Percentiles rank a stretch among this genome's conserved stretches.
Conservation (phyloP, 2,888 invertebrate species). For the Scaptomyza parva region DNA sequence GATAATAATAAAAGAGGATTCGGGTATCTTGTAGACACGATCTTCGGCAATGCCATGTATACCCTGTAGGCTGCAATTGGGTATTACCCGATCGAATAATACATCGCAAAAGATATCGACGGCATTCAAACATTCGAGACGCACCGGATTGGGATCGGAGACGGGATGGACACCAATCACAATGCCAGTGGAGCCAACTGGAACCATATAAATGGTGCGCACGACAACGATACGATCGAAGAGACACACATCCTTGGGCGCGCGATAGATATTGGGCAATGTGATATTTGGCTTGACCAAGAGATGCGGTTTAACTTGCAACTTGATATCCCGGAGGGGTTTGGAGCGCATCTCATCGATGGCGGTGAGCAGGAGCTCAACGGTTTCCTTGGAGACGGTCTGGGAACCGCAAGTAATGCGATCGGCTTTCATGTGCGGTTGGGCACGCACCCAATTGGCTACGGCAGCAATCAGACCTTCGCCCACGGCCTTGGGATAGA, state of each 20-base stretch:
- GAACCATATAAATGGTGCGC: conserved; percentile 89
- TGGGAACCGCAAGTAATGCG: conserved; percentile 90
- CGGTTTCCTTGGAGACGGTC: conserved; percentile 89
- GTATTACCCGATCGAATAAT: conserved; percentile 91
- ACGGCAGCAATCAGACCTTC: conserved; percentile 85
- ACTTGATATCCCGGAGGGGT: conserved; percentile 86
- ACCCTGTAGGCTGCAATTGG: conserved; percentile 86
- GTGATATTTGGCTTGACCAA: conserved; percentile 87
- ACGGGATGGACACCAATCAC: conserved; percentile 89
- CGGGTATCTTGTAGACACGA: conserved; percentile 85
- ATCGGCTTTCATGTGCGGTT: conserved; percentile 88
- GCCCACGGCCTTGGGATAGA: conserved; percentile 87
- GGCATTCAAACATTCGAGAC: conserved; percentile 86
- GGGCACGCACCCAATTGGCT: conserved; percentile 89
- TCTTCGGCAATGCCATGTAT: conserved; percentile 81
- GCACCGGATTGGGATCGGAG: conserved; percentile 84
- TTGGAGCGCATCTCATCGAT: conserved; percentile 84
- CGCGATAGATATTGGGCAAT: conserved; percentile 84
- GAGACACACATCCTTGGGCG: conserved; percentile 83
- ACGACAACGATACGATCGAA: conserved; percentile 95
- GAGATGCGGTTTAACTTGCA: conserved; percentile 93
- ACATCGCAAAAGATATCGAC: conserved; percentile 90
- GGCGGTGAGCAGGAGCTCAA: conserved; percentile 83
- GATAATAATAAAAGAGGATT: conserved; percentile 81
- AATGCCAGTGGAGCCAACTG: conserved; percentile 93